phyloP scores from a whole-genome alignment of 1,140 invertebrate genomes.

The Calosoma granatense region DNA sequence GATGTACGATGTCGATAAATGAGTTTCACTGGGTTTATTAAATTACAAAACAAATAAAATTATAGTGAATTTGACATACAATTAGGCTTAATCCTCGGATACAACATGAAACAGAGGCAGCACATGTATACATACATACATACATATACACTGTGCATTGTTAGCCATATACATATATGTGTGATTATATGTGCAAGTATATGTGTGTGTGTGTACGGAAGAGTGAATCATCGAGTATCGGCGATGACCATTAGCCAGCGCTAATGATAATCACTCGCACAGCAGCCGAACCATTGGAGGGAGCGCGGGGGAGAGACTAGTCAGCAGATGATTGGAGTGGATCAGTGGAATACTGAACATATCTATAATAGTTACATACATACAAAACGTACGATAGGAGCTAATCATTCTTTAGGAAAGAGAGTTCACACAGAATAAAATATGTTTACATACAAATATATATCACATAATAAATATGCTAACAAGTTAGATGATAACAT shows the following conservation, averaged over 20 bases:
- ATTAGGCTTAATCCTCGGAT: not conserved
- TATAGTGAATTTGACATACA: constrained; percentile 8
- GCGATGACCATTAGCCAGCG: constrained; percentile 1
- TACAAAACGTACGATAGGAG: no score
- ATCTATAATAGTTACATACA: no score
- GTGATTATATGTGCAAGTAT: not conserved
- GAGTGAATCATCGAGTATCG: constrained; percentile 8
- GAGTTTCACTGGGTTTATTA: no score
- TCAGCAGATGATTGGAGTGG: constrained; percentile 6
- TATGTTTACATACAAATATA: no score
- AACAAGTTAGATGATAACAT: no score
- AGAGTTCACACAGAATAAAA: no score
- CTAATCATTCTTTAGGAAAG: no score
- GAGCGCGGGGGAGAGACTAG: not conserved
- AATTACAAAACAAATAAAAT: constrained; percentile 1
- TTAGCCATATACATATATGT: not conserved
- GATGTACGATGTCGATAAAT: no score
- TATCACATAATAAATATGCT: no score
- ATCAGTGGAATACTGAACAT: not conserved
- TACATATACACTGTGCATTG: not conserved
- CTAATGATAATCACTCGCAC: constrained; percentile 6
- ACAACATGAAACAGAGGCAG: not conserved
- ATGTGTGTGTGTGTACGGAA: not conserved
- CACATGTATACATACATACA: not conserved
- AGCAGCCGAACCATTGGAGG: no score